Evolutionary conservation across 2,113 vertebrate species (phyloP).

Genomic region (Callopanchax toddi): DNA sequence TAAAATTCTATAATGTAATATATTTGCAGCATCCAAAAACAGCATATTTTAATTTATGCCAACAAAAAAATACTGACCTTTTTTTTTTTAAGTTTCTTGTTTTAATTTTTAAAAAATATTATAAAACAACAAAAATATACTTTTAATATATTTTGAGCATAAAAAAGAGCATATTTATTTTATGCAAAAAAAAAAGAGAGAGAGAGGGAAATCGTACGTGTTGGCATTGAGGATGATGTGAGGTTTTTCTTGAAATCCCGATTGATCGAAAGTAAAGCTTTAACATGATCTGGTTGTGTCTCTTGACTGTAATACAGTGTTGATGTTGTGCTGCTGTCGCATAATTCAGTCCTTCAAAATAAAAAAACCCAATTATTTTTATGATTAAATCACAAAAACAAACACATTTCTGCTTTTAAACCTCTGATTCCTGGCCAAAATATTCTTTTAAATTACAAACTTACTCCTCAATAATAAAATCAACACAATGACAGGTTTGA

Average conservation of each 20-base stretch:
- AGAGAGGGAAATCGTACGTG: constrained; percentile 16
- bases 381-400: too few relatives aligned
- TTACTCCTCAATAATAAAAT: background rate
- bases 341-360: background rate
- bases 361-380: background rate
- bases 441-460: background rate
- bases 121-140: constrained; percentile 53
- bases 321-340: constrained; percentile 57
- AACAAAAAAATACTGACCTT: constrained; percentile 61
- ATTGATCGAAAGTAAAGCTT: constrained; percentile 25
- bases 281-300: constrained; percentile 52
- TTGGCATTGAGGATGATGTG: constrained; percentile 53
- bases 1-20: constrained; percentile 74
- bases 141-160: constrained; percentile 77
- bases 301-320: constrained; percentile 67
- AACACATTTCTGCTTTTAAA: background rate
- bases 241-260: constrained; percentile 35
- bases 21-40: constrained; percentile 77
- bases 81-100: constrained; percentile 45
- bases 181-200: constrained; percentile 64
- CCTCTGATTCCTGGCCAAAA: too few relatives aligned
- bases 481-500: background rate
- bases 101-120: constrained; percentile 65
- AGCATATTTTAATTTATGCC: constrained; percentile 82
- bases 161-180: constrained; percentile 71